A percentile compares a stretch with the other conserved stretches of the same genome.
Evolutionary conservation across 2,888 invertebrate genomes (phyloP).

Genomic region (Pollenia labialis): DNA sequence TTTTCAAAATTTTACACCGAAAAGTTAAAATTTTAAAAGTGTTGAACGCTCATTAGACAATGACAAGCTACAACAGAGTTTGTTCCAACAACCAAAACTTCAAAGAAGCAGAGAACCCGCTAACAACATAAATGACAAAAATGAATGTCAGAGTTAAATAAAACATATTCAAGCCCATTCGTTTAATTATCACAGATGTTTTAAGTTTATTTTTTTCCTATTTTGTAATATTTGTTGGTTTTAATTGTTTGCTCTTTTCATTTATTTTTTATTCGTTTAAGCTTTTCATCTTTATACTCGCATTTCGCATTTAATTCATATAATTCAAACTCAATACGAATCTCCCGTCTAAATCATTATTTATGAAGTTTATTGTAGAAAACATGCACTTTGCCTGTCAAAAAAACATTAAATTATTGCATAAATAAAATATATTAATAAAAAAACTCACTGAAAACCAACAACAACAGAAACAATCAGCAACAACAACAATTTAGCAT

Average conservation of each 20-base stretch:
- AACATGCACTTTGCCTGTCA: constrained; percentile 65
- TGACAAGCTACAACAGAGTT: constrained; percentile 16
- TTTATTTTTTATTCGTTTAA: constrained; percentile 37
- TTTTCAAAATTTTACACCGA: constrained; percentile 1
- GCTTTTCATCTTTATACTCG: constrained; percentile 18
- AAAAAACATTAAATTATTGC: constrained; percentile 66
- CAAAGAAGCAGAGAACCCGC: not conserved
- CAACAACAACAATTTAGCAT: constrained; percentile 11
- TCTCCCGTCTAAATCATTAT: constrained; percentile 51
- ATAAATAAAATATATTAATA: constrained; percentile 40
- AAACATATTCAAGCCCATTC: constrained; percentile 35
- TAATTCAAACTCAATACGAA: constrained; percentile 29
- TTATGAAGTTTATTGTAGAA: constrained; percentile 62
- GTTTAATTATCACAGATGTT: constrained; percentile 59
- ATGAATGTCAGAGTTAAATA: constrained; percentile 68
- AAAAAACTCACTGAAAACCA: not conserved
- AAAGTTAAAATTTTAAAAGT: constrained; percentile 35
- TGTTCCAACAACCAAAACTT: not conserved
- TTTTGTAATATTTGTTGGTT: not conserved
- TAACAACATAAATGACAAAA: constrained; percentile 58
- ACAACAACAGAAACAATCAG: not conserved
- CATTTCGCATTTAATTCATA: constrained; percentile 17
- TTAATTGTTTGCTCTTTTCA: constrained; percentile 55
- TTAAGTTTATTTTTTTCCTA: constrained; percentile 1
- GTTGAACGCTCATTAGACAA: constrained; percentile 46